Percentiles rank a stretch among this genome's conserved stretches.
These are phyloP conservation scores for Zoanthus sansibaricus DNA, from an alignment of 92 coral and sea anemone species.

Conservation along the genomic window DNA sequence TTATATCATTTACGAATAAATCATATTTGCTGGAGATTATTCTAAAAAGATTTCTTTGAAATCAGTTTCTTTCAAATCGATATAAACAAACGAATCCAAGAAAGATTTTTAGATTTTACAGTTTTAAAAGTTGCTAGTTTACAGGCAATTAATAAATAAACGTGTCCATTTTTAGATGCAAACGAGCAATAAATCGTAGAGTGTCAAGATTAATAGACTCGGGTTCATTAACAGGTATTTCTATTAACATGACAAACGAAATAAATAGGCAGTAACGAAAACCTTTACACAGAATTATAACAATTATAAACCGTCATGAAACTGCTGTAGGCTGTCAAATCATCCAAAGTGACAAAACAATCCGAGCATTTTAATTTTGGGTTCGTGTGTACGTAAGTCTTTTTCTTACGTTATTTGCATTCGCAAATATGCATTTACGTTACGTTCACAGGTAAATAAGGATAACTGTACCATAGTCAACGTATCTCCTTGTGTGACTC, in stretches of 20 bases:
- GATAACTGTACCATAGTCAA: background rate
- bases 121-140: background rate
- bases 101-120: background rate
- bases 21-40: constrained; percentile 32
- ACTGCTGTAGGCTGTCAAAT: background rate
- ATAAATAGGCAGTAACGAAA: background rate
- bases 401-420: background rate
- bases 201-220: background rate
- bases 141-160: constrained; percentile 10
- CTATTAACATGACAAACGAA: background rate
- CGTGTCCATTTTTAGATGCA: background rate
- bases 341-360: background rate
- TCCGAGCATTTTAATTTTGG: background rate
- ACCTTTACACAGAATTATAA: no score
- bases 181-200: background rate
- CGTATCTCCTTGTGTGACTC: constrained; percentile 49
- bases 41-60: constrained; percentile 44
- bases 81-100: background rate
- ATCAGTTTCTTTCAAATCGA: constrained; percentile 12
- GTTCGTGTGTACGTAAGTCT: background rate
- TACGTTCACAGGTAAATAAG: background rate
- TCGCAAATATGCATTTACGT: background rate
- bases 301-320: background rate
- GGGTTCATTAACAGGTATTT: background rate
- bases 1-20: background rate